Evolutionary conservation across 1,140 invertebrate genomes (phyloP).

Genomic region (Panagrolaimus sp.): DNA sequence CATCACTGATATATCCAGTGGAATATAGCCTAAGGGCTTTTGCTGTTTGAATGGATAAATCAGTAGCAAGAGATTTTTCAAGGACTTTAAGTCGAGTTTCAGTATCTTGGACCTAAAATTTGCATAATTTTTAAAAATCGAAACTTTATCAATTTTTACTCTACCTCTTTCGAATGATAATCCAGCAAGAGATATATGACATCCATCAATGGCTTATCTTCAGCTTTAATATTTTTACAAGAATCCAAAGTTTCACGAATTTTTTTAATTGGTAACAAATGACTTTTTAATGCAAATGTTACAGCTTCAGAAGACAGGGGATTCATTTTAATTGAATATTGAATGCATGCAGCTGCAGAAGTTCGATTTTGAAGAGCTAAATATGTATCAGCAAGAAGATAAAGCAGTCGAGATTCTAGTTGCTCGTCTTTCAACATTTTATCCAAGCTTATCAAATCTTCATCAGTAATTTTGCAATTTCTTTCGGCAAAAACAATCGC

Average conservation of each 20-base stretch:
- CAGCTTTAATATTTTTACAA: neutral
- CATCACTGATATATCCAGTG: neutral
- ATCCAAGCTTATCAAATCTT: neutral
- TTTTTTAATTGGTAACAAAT: neutral
- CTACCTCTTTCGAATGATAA: neutral
- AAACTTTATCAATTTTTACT: neutral
- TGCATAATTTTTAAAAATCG: neutral
- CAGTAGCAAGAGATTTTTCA: neutral
- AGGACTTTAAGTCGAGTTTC: neutral
- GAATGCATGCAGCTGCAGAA: neutral
- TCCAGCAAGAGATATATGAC: neutral
- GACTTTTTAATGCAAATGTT: neutral
- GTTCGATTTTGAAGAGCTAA: neutral
- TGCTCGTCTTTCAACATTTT: neutral
- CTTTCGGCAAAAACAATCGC: neutral
- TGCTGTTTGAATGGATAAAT: neutral
- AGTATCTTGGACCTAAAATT: neutral
- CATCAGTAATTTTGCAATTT: neutral
- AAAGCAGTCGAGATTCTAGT: neutral
- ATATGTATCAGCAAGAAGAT: neutral
- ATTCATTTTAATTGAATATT: neutral
- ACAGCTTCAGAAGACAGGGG: neutral
- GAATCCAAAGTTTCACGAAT: neutral
- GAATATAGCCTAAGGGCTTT: neutral
- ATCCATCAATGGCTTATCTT: constrained; percentile 1